Percentiles rank a stretch among this genome's conserved stretches.
Conservation (phyloP, 2,888 invertebrate species). For the Agrochola litura region DNA sequence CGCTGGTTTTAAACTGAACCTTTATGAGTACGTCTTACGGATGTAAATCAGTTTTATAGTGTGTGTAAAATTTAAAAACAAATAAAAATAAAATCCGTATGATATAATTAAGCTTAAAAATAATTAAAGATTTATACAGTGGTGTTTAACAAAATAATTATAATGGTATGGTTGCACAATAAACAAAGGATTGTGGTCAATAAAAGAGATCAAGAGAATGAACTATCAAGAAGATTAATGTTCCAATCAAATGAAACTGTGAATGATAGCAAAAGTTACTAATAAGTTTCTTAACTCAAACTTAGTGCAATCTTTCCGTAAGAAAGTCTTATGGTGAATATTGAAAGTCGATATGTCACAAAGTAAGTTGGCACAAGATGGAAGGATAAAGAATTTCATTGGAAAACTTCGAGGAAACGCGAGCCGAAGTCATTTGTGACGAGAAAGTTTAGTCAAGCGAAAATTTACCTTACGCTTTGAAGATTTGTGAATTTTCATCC, state of each 20-base stretch:
- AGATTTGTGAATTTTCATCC: slow-evolving; percentile 19
- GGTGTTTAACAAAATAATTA: too few relatives aligned
- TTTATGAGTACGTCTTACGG: too few relatives aligned
- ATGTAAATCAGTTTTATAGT: too few relatives aligned
- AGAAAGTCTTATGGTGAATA: slow-evolving; percentile 47
- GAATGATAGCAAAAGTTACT: background rate
- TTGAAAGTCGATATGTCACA: slow-evolving; percentile 53
- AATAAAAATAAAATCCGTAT: too few relatives aligned
- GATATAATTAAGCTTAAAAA: too few relatives aligned
- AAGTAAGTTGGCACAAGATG: slow-evolving; percentile 40
- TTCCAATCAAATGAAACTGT: background rate
- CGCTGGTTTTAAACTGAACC: too few relatives aligned
- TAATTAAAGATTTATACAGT: too few relatives aligned
- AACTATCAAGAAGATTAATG: background rate
- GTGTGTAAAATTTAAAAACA: too few relatives aligned
- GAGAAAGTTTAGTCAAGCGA: slow-evolving; percentile 43
- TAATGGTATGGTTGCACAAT: too few relatives aligned
- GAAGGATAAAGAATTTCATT: slow-evolving; percentile 56
- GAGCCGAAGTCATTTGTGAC: slow-evolving; percentile 50
- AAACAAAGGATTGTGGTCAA: too few relatives aligned
- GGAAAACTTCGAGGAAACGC: slow-evolving; percentile 50
- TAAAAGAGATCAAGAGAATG: background rate
- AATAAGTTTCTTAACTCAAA: slow-evolving; percentile 10
- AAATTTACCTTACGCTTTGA: slow-evolving; percentile 43
- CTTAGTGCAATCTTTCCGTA: background rate